These are phyloP conservation scores for Chirona hameri DNA, from an alignment of 2,888 invertebrate genomes.

Conservation along the genomic window DNA sequence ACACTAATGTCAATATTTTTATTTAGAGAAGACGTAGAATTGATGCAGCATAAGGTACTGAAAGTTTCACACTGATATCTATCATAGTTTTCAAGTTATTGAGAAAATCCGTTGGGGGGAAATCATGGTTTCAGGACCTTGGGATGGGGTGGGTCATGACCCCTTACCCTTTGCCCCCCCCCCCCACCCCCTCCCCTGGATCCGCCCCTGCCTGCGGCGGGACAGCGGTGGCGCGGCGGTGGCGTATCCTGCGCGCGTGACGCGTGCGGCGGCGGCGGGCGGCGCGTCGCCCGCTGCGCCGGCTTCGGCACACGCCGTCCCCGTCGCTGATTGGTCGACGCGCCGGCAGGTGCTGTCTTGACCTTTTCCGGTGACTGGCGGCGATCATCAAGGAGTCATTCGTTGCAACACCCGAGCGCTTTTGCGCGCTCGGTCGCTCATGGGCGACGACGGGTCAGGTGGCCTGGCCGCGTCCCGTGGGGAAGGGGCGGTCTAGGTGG, in stretches of 20 bases:
- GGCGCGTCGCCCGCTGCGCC: background rate
- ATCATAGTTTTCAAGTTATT: no score
- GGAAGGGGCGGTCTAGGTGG: slow-evolving; percentile 32
- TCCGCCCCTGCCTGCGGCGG: background rate
- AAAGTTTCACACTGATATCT: no score
- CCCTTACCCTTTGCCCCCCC: no score
- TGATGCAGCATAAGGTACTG: no score
- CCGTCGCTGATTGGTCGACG: slow-evolving; percentile 9
- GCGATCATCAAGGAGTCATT: slow-evolving; percentile 26
- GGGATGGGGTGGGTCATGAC: no score
- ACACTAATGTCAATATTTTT: no score
- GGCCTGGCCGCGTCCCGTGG: slow-evolving; percentile 35
- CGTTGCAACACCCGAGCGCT: slow-evolving; percentile 13
- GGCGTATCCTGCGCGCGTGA: background rate
- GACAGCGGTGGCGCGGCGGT: background rate
- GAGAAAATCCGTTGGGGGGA: no score
- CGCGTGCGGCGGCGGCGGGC: background rate
- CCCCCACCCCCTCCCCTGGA: no score
- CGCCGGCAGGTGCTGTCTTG: slow-evolving; percentile 26
- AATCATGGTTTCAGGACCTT: no score
- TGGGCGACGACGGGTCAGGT: slow-evolving; percentile 30
- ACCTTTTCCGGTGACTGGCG: slow-evolving; percentile 25
- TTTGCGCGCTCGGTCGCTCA: background rate
- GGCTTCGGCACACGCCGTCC: background rate
- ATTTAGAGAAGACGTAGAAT: no score